Percentiles rank a stretch among this genome's conserved stretches.
phyloP scores from a whole-genome alignment of 2,113 vertebrate genomes.

The Lamprotornis superbus region DNA sequence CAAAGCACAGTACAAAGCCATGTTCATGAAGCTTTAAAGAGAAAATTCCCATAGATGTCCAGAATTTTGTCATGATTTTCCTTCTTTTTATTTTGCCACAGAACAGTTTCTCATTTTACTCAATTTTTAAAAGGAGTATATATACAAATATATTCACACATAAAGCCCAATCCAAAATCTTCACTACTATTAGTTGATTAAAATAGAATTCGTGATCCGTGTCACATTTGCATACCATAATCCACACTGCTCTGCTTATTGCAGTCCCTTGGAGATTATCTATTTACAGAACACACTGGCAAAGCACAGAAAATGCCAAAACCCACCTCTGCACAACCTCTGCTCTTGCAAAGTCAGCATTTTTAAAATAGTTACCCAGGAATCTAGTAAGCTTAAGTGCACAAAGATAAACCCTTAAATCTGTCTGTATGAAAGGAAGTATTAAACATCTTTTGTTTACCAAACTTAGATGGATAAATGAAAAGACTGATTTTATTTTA shows the following conservation, averaged over 20 bases:
- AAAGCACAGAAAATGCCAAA: neutral
- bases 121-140: neutral
- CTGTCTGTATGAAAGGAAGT: slow-evolving; percentile 59
- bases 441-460: slow-evolving; percentile 71
- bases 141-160: neutral
- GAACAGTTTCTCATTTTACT: neutral
- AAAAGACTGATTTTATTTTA: slow-evolving; percentile 63
- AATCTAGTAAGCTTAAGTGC: slow-evolving; percentile 57
- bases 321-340: neutral
- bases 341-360: slow-evolving; percentile 24
- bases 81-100: neutral
- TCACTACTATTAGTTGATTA: neutral
- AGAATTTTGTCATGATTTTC: neutral
- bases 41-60: neutral
- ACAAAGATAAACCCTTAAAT: slow-evolving; percentile 53
- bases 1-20: neutral
- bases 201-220: neutral
- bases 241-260: neutral
- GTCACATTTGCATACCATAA: neutral
- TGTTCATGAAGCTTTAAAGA: neutral
- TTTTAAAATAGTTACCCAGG: slow-evolving; percentile 23
- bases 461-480: slow-evolving; percentile 57
- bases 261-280: neutral
- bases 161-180: neutral
- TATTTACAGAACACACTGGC: neutral